Base-by-base conservation (phyloP, 2,113 vertebrate genomes). In the Isurus oxyrinchus region DNA sequence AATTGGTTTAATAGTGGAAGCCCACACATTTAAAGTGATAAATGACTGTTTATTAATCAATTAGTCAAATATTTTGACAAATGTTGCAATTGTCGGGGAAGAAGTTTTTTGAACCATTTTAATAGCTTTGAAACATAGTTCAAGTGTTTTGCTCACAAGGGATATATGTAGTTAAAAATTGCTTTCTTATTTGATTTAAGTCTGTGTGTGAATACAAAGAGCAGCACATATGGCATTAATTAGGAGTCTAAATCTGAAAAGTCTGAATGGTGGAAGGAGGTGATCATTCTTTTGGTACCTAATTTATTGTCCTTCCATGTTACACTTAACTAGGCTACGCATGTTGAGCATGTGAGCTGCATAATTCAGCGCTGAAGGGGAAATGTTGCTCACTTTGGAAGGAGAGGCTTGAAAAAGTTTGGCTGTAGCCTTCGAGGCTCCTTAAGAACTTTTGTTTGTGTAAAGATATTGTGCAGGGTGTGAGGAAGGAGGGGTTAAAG, bases 11-110 rank as follows among this genome's bases (percentile, higher is more conserved):
- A 95, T 95, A 55, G 44, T 95, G 94, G 40, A 95, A 72, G 94
- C 94, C 63, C 94, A 72, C 66, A 72, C 94, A 95, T 95, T 95
- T 95, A 72, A 95, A 95, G 94, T 95, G 94, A 95, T 95, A 95
- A 95, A 95, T 95, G 49, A 95, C 63, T 95, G 49, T 72, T 95
- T 95, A 72, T 95, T 72, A 95, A 95, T 95, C 67, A 95, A 95
- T 95, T 95, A 95, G 94, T 95, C 94, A 95, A 72, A 72, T 72
- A 95, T 95, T 59, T 72, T 72, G 94, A 95, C 94, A 95, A 95
- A 95, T 72, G 94, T 53, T 95, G 66, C 94, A 95, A 95, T 72
- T 95, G 67, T 53, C 69, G 27, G 44, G 49, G 49, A 53, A 76
- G 94, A 95, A 95, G 66, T 67, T 72, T 95, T 95, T 76, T 95